phyloP scores from a whole-genome alignment of 2,797 vertebrate species.

The Sciurus vulgaris region DNA sequence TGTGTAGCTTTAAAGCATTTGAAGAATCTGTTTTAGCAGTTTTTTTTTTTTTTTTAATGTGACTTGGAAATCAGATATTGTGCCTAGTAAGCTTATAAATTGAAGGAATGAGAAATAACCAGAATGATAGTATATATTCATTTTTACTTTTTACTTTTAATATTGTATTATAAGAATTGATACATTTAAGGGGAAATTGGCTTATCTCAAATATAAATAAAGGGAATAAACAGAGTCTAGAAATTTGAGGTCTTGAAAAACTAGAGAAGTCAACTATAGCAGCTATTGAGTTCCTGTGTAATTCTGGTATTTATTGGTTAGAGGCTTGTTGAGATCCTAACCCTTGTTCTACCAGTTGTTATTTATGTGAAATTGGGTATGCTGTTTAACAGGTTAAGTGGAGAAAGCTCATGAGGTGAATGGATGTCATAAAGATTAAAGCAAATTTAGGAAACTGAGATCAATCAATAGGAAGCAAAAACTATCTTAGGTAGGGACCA shows the following conservation, averaged over 20 bases:
- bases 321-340: neutral
- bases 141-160: neutral
- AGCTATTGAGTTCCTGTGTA: neutral
- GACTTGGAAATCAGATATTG: neutral
- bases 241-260: slow-evolving; percentile 19
- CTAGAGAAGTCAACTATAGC: neutral
- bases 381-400: neutral
- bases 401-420: neutral
- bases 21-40: neutral
- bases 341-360: neutral
- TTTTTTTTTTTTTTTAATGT: neutral
- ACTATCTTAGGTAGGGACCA: neutral
- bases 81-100: neutral
- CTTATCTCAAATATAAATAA: neutral
- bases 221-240: neutral
- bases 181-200: neutral
- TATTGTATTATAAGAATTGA: neutral
- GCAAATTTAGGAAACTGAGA: neutral
- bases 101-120: neutral
- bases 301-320: neutral
- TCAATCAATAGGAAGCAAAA: neutral
- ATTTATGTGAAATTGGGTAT: neutral
- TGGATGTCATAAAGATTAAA: neutral
- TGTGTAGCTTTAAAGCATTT: neutral
- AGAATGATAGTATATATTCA: neutral